Evolutionary conservation across 2,113 vertebrate genomes (phyloP).

Genomic region (Lophura nycthemera): DNA sequence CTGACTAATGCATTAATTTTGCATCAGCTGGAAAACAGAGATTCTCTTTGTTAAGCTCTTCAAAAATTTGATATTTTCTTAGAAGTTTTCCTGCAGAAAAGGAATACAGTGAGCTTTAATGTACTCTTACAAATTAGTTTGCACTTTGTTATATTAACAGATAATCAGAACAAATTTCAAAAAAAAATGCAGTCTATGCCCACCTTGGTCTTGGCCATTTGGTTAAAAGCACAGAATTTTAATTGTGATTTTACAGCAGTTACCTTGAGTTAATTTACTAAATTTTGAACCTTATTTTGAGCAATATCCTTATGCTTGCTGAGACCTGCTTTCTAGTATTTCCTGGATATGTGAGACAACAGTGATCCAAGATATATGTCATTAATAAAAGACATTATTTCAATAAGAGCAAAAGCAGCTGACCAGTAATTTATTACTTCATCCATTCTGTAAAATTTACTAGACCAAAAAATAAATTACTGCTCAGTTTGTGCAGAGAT

Average conservation of each 20-base stretch:
- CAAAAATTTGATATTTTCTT: neutral
- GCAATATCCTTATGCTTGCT: conserved; percentile 23
- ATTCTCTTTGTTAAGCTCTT: conserved; percentile 46
- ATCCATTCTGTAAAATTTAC: conserved; percentile 6
- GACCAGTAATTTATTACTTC: conserved; percentile 36
- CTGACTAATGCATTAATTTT: conserved; percentile 35
- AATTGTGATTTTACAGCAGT: neutral
- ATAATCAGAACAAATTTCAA: conserved; percentile 51
- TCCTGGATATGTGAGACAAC: neutral
- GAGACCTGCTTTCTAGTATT: conserved; percentile 3
- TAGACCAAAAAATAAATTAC: conserved; percentile 33
- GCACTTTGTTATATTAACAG: conserved; percentile 54
- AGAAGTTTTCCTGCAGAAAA: conserved; percentile 9
- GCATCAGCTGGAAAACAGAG: neutral
- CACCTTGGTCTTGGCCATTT: conserved; percentile 49
- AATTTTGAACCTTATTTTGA: conserved; percentile 53
- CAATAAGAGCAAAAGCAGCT: neutral
- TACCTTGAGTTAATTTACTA: conserved; percentile 28
- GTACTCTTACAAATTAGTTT: conserved; percentile 57
- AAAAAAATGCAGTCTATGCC: neutral
- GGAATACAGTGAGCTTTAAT: conserved; percentile 35
- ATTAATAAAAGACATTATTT: conserved; percentile 49
- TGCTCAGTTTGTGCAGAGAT: neutral
- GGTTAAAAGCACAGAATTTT: conserved; percentile 60
- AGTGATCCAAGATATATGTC: neutral